Conservation (phyloP, 2,113 vertebrate species). For the Nothobranchius kuhntae region DNA sequence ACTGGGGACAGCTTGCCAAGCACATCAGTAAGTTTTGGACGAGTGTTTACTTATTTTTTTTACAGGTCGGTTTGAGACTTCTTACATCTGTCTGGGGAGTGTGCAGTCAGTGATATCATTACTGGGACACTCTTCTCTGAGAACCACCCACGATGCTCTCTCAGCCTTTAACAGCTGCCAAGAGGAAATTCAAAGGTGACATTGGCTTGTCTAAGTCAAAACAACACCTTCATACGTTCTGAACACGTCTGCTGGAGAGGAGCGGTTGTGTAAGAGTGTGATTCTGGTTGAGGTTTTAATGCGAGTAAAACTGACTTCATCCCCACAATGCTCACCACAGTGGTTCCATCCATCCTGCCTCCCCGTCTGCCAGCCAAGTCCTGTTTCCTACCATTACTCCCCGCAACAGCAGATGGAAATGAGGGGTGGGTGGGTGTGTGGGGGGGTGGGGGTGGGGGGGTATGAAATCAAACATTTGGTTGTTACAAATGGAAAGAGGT, state of each 20-base stretch:
- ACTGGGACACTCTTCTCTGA: constrained; percentile 11
- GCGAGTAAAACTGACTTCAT: constrained; percentile 75
- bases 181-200: constrained; percentile 29
- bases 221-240: constrained; percentile 34
- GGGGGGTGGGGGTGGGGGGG: constrained; percentile 13
- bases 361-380: constrained; percentile 52
- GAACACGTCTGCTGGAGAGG: constrained; percentile 51
- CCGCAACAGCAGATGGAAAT: constrained; percentile 25
- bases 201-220: constrained; percentile 21
- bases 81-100: constrained; percentile 38
- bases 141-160: constrained; percentile 42
- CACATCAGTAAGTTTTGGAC: constrained; percentile 53
- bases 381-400: constrained; percentile 69
- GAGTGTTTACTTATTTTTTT: constrained; percentile 47
- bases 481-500: constrained; percentile 49
- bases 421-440: background rate
- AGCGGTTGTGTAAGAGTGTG: constrained; percentile 45
- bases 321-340: constrained; percentile 60
- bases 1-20: constrained; percentile 54
- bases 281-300: constrained; percentile 47
- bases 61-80: constrained; percentile 34
- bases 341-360: constrained; percentile 69
- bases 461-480: constrained; percentile 48
- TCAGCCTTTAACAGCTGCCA: background rate
- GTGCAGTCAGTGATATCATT: constrained; percentile 53